A percentile compares a stretch with the other conserved stretches of the same genome.
These are phyloP conservation scores for Hirundo rustica DNA, from an alignment of 2,797 vertebrate genomes.

Conservation along the genomic window DNA sequence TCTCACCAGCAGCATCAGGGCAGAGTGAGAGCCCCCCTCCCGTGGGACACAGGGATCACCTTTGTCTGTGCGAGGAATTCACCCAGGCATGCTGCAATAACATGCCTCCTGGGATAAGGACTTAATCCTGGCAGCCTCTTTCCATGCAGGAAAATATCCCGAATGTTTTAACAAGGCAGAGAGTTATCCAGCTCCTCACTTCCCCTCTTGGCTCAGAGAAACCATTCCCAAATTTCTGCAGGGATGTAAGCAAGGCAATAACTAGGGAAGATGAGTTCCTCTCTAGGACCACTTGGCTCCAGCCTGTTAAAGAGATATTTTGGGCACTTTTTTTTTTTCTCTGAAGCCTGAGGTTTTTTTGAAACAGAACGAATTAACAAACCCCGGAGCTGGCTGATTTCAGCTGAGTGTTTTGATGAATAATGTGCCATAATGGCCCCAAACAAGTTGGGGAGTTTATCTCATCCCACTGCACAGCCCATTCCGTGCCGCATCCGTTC, in stretches of 20 bases:
- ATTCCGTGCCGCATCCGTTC: neutral
- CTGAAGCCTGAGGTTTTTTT: neutral
- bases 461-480: constrained; percentile 45
- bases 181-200: neutral
- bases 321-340: neutral
- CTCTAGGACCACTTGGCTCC: constrained; percentile 17
- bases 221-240: neutral
- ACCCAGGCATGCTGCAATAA: constrained; percentile 31
- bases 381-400: constrained; percentile 41
- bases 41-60: neutral
- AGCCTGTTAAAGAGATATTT: constrained; percentile 19
- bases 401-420: constrained; percentile 64
- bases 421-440: constrained; percentile 50
- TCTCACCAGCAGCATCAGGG: neutral
- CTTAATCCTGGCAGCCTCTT: constrained; percentile 47
- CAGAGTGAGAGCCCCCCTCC: neutral
- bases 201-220: neutral
- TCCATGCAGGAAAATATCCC: constrained; percentile 57
- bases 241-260: neutral
- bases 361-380: constrained; percentile 42
- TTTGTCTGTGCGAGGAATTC: constrained; percentile 36
- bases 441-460: constrained; percentile 47
- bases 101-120: constrained; percentile 28
- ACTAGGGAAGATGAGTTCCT: neutral
- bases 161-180: constrained; percentile 21